These are phyloP conservation scores for Aspidiotus rigidus DNA, from an alignment of 2,888 invertebrate species.

Conservation along the genomic window DNA sequence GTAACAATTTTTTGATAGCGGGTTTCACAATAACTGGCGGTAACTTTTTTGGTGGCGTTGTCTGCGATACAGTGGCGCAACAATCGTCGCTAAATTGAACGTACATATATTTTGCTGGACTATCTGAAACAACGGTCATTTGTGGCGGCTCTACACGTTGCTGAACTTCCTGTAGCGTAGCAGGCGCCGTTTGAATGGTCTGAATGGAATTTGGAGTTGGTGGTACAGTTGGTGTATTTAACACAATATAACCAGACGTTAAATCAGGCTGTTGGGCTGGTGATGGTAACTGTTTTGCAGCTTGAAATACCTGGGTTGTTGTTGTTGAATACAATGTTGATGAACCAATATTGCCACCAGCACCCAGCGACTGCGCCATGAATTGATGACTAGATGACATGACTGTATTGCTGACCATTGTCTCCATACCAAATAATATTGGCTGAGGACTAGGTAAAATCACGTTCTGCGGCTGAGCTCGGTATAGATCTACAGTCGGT, in stretches of 20 bases:
- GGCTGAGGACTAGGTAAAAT: conserved; percentile 55
- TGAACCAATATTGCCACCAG: conserved; percentile 43
- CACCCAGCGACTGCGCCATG: conserved; percentile 55
- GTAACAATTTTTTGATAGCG: neutral
- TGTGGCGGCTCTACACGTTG: neutral
- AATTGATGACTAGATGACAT: conserved; percentile 78
- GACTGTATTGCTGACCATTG: conserved; percentile 77
- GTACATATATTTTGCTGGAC: conserved; percentile 15
- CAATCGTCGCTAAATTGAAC: conserved; percentile 1
- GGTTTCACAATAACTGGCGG: conserved; percentile 22
- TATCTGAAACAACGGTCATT: neutral
- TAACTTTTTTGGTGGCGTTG: neutral
- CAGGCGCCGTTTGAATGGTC: neutral
- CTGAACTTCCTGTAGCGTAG: neutral
- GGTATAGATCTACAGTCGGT: conserved; percentile 56
- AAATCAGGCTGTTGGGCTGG: conserved; percentile 34
- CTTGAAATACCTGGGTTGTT: conserved; percentile 74
- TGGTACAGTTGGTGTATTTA: conserved; percentile 34
- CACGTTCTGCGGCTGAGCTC: conserved; percentile 45
- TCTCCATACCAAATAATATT: conserved; percentile 73
- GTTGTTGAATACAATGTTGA: conserved; percentile 77
- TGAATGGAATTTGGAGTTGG: neutral
- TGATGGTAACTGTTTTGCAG: conserved; percentile 56
- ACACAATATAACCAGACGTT: conserved; percentile 36
- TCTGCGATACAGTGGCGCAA: neutral